These are phyloP conservation scores for Zhuqinia jingwanae DNA, from an alignment of 2,888 invertebrate species.

Conservation along the genomic window DNA sequence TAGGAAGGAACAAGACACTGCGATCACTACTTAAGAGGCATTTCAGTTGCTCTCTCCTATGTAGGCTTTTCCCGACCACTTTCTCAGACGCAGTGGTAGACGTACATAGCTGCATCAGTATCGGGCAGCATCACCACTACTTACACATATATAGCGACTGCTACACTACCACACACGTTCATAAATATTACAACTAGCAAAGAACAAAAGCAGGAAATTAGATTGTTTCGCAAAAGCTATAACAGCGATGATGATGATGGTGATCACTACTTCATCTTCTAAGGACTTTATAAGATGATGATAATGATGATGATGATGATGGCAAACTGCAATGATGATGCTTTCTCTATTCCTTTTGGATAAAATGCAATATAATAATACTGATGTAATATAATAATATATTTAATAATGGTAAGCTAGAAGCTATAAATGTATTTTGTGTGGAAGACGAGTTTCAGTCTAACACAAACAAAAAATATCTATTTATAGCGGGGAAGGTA, in stretches of 20 bases:
- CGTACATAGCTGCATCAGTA: too few relatives aligned
- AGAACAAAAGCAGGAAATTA: slow-evolving; percentile 61
- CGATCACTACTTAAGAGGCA: too few relatives aligned
- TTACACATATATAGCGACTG: not conserved
- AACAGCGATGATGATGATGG: not conserved
- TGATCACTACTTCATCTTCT: too few relatives aligned
- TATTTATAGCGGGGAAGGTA: not conserved
- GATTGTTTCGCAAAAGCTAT: slow-evolving; percentile 34
- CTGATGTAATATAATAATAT: not conserved
- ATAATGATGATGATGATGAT: slow-evolving; percentile 34
- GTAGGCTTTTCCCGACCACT: not conserved
- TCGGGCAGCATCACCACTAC: too few relatives aligned
- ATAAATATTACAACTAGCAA: not conserved
- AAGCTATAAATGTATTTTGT: not conserved
- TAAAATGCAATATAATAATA: not conserved
- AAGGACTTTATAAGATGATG: not conserved
- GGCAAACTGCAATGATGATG: not conserved
- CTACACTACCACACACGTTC: not conserved
- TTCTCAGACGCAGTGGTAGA: too few relatives aligned
- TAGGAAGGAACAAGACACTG: too few relatives aligned
- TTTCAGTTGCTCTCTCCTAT: too few relatives aligned
- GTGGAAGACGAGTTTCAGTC: not conserved
- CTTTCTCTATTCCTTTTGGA: not conserved
- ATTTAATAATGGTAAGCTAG: not conserved
- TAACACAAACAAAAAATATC: not conserved